Percentiles rank a stretch among this genome's conserved stretches.
These are phyloP conservation scores for Mastigias papua DNA, from an alignment of 30 jellyfish, hydroid and myxozoan species.

Conservation along the genomic window DNA sequence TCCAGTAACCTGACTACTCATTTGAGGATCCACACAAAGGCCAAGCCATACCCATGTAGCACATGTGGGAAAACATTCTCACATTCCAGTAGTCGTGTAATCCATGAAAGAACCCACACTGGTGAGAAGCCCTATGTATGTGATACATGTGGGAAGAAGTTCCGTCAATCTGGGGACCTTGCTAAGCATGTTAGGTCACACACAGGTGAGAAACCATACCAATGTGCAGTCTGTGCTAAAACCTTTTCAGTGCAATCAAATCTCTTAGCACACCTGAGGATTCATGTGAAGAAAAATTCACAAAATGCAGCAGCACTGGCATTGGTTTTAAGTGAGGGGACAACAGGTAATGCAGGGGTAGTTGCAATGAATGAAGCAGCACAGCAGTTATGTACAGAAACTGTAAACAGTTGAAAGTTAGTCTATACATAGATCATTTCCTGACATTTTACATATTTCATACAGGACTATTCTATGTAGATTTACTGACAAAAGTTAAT, in stretches of 20 bases:
- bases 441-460: no score
- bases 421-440: not conserved
- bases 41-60: constrained; percentile 54
- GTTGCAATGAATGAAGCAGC: not conserved
- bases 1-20: constrained; percentile 71
- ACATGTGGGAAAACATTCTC: constrained; percentile 65
- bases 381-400: not conserved
- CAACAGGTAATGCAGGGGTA: not conserved
- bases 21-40: constrained; percentile 54
- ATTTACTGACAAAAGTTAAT: no score
- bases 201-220: constrained; percentile 77
- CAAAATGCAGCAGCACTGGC: constrained; percentile 37
- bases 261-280: constrained; percentile 65
- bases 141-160: constrained; percentile 63
- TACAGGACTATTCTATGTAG: no score
- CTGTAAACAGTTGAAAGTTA: not conserved
- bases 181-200: constrained; percentile 67
- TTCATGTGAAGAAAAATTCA: constrained; percentile 64
- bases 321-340: constrained; percentile 19
- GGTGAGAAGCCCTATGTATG: constrained; percentile 71
- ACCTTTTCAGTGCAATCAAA: constrained; percentile 68
- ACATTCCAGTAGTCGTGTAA: constrained; percentile 72
- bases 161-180: constrained; percentile 74
- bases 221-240: constrained; percentile 68
- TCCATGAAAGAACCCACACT: constrained; percentile 67